These are phyloP conservation scores for Thamnaconus septentrionalis DNA, from an alignment of 2,113 vertebrate genomes.

Conservation along the genomic window DNA sequence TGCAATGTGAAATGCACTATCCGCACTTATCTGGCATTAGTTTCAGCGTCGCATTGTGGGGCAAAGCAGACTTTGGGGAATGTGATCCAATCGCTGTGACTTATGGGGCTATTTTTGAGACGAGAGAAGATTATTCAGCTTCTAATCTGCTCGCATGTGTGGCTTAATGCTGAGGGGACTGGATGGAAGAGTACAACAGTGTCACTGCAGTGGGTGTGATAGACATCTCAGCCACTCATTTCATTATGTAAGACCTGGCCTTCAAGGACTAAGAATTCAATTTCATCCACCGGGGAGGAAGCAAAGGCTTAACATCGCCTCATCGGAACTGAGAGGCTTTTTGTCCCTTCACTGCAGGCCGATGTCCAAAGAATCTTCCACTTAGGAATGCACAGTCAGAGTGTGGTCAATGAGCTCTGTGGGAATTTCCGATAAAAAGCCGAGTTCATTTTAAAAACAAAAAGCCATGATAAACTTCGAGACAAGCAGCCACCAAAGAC, in stretches of 20 bases:
- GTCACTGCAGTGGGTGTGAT: constrained; percentile 36
- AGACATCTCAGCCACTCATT: constrained; percentile 29
- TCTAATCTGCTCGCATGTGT: no score
- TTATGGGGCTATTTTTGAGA: no score
- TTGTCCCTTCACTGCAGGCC: constrained; percentile 14
- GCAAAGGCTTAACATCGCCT: constrained; percentile 25
- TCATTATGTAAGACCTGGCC: constrained; percentile 50
- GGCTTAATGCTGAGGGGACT: constrained; percentile 20
- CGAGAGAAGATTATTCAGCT: no score
- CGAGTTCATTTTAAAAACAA: constrained; percentile 29
- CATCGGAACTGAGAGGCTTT: constrained; percentile 12
- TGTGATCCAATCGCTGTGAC: no score
- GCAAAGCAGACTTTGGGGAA: no score
- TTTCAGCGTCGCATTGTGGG: no score
- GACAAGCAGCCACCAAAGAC: not conserved
- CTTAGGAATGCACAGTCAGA: no score
- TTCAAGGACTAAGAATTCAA: constrained; percentile 15
- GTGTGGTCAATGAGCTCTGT: no score
- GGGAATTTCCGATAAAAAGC: not conserved
- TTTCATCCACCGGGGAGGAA: constrained; percentile 14
- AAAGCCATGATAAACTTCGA: constrained; percentile 36
- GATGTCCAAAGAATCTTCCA: constrained; percentile 10
- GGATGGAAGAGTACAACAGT: constrained; percentile 23
- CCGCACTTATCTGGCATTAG: no score
- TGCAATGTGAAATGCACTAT: no score